These are phyloP conservation scores for Scrobipalpa atriplicella DNA, from an alignment of 2,888 invertebrate genomes.

Conservation along the genomic window DNA sequence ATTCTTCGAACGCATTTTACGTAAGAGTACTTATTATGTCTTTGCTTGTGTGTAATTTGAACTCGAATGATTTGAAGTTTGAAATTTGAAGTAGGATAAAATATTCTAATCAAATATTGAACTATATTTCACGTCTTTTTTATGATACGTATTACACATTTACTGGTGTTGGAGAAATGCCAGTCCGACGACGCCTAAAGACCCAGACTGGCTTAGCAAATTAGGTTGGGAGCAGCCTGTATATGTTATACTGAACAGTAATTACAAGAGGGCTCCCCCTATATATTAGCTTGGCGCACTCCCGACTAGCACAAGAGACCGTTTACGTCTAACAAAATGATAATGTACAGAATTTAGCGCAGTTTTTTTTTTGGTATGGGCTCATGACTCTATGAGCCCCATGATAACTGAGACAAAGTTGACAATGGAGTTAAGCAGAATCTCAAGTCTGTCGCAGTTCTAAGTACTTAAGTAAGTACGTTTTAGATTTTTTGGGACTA, in stretches of 20 bases:
- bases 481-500: no score
- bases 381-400: no score
- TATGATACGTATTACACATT: background rate
- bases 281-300: background rate
- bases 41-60: no score
- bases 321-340: background rate
- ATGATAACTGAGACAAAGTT: no score
- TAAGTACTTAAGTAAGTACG: no score
- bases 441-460: no score
- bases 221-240: slow-evolving; percentile 8
- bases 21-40: no score
- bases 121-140: background rate
- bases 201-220: slow-evolving; percentile 17
- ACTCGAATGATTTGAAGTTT: no score
- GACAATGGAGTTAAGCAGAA: no score
- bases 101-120: background rate
- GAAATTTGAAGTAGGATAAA: background rate
- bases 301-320: background rate
- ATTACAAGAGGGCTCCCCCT: slow-evolving; percentile 9
- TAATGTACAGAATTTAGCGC: background rate
- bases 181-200: slow-evolving; percentile 14
- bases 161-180: slow-evolving; percentile 12
- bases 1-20: no score
- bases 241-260: slow-evolving; percentile 4
- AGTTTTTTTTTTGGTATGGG: background rate